Conservation (phyloP, 2,113 vertebrate species). For the Cololabis saira region DNA sequence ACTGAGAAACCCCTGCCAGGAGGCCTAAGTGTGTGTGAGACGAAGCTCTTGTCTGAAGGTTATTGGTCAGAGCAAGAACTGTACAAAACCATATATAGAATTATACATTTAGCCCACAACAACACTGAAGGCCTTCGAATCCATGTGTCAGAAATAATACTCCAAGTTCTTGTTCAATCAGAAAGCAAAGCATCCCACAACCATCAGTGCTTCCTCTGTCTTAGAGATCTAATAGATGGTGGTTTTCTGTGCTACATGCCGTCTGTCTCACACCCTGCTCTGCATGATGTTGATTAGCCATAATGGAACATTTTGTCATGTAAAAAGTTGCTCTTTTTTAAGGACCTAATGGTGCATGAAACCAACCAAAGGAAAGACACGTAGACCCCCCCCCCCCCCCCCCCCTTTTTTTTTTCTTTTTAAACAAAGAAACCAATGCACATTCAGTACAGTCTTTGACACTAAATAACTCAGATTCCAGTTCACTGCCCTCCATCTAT, state of each 20-base stretch:
- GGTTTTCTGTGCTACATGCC: constrained; percentile 40
- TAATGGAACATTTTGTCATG: constrained; percentile 35
- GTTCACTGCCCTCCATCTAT: neutral
- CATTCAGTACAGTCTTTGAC: neutral
- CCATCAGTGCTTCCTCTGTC: constrained; percentile 50
- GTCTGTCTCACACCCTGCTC: constrained; percentile 55
- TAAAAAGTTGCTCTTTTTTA: constrained; percentile 25
- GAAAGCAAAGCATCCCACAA: constrained; percentile 23
- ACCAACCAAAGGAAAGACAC: constrained; percentile 70
- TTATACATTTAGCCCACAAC: neutral
- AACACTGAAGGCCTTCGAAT: neutral
- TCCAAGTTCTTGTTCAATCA: constrained; percentile 5
- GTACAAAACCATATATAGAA: neutral
- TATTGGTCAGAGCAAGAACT: neutral
- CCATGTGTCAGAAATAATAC: constrained; percentile 14
- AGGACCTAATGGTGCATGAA: constrained; percentile 65
- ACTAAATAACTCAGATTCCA: constrained; percentile 23
- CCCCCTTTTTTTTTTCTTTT: constrained; percentile 20
- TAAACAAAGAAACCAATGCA: neutral
- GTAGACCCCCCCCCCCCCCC: constrained; percentile 13
- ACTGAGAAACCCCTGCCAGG: constrained; percentile 4
- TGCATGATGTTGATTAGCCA: constrained; percentile 60
- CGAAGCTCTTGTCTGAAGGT: constrained; percentile 26
- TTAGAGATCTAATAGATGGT: constrained; percentile 47
- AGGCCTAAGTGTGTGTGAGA: constrained; percentile 36